Conservation (phyloP, 37 sponge, comb jelly and placozoan genomes). For the Geodia barretti region DNA sequence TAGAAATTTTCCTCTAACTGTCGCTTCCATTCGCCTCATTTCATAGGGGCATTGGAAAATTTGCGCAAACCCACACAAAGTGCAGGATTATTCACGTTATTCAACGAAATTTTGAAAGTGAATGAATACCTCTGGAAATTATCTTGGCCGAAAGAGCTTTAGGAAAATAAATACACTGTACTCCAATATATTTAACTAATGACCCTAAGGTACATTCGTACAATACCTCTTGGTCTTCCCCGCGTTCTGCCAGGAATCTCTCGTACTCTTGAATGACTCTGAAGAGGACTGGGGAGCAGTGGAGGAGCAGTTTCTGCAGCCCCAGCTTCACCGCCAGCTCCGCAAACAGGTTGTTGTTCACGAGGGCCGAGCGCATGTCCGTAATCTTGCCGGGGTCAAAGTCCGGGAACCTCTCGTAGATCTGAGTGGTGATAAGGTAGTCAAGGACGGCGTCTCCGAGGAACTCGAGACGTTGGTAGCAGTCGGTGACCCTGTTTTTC, state of each 20-base stretch:
- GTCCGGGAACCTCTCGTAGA: slow-evolving; percentile 66
- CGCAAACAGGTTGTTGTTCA: slow-evolving; percentile 90
- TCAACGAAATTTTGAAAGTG: too few relatives aligned
- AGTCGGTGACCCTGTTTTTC: slow-evolving; percentile 82
- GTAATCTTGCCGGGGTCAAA: slow-evolving; percentile 85
- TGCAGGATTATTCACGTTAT: too few relatives aligned
- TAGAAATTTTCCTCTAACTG: too few relatives aligned
- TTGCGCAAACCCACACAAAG: too few relatives aligned
- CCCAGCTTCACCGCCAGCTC: slow-evolving; percentile 51
- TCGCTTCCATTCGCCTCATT: too few relatives aligned
- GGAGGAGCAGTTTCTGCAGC: slow-evolving; percentile 47
- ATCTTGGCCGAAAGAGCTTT: too few relatives aligned
- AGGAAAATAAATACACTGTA: too few relatives aligned
- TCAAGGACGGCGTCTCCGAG: slow-evolving; percentile 98
- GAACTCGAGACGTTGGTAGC: slow-evolving; percentile 97
- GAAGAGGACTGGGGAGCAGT: slow-evolving; percentile 60
- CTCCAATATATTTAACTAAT: too few relatives aligned
- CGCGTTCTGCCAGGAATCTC: neutral
- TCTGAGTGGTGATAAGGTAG: slow-evolving; percentile 79
- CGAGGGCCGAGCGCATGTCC: slow-evolving; percentile 83
- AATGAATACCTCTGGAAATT: too few relatives aligned
- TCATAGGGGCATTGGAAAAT: too few relatives aligned
- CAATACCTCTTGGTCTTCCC: too few relatives aligned
- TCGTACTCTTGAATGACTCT: slow-evolving; percentile 39
- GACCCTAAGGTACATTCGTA: too few relatives aligned